These are phyloP conservation scores for Agapetus fuscipes DNA, from an alignment of 2,888 invertebrate genomes.

Conservation along the genomic window DNA sequence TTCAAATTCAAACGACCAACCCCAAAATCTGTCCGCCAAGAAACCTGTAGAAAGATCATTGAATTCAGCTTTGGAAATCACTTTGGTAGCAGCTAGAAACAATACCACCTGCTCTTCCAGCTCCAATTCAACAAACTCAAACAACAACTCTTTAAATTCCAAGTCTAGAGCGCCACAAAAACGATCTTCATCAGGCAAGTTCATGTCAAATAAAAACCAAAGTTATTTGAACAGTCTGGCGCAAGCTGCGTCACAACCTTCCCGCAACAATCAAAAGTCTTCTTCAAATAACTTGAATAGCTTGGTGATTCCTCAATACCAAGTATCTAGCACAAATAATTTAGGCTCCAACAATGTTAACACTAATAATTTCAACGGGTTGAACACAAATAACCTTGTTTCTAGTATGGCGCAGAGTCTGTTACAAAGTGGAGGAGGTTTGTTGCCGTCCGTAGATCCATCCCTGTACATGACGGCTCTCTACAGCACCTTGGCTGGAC, in stretches of 20 bases:
- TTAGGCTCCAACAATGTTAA: slow-evolving; percentile 23
- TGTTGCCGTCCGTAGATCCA: too few species aligned
- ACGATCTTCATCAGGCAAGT: slow-evolving; percentile 46
- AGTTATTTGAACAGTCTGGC: slow-evolving; percentile 33
- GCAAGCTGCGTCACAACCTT: too few species aligned
- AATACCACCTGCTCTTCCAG: slow-evolving; percentile 14
- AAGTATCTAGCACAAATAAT: slow-evolving; percentile 23
- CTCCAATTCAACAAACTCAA: too few species aligned
- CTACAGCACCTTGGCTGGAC: slow-evolving; percentile 34
- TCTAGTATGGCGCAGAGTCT: too few species aligned
- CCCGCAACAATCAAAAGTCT: too few species aligned
- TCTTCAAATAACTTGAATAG: slow-evolving; percentile 23
- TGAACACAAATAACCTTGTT: slow-evolving; percentile 22
- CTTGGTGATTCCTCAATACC: slow-evolving; percentile 33
- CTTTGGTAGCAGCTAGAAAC: slow-evolving; percentile 48
- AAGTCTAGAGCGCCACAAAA: slow-evolving; percentile 37
- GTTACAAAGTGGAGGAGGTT: too few species aligned
- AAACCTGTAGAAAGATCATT: slow-evolving; percentile 26
- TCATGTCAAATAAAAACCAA: slow-evolving; percentile 38
- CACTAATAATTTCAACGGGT: slow-evolving; percentile 15
- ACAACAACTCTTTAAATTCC: slow-evolving; percentile 25
- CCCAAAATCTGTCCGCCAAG: slow-evolving; percentile 39
- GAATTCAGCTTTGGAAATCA: slow-evolving; percentile 48
- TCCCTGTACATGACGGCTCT: slow-evolving; percentile 34
- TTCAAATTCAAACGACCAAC: slow-evolving; percentile 30